Evolutionary conservation across 2,797 vertebrate species (phyloP), one percentile per base, ranked within the genome.

Genomic region (Pantherophis alleghaniensis): DNA sequence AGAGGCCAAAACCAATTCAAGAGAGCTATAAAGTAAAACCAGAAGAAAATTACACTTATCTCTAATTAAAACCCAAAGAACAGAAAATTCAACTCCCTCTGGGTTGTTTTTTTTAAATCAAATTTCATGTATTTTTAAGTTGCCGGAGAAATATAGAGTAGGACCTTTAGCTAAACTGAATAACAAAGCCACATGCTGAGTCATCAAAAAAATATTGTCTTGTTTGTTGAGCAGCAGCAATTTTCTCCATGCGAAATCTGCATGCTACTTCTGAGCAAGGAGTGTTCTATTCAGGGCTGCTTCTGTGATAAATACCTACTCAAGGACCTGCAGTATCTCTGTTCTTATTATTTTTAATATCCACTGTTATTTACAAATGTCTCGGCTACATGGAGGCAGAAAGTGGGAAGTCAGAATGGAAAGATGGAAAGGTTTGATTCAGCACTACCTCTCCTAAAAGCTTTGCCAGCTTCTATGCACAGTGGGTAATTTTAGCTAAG

Each of bases 11-110:
- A 5, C 63, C 37, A 16, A 24, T 57, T 74, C 7, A 51, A 87
- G 86, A 87, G 37, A 24, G 37, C 37, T 87, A 56, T 87, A 42
- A 42, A 66, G 90, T 61, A 18, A 86, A 53, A 91, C 24, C 13
- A 63, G 18, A 91, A 91, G 42, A 47, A 37, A 93, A 1, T 5
- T 32, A 9, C 91, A 26, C 1, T 63, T 42, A 55, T 28, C 1
- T 79, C 93, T 90, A 94, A 95, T 74, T 13, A 87, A 28, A 89
- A 20, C 57, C 59, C 22, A 16, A 16, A 61, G 7, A 47, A n/a
- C 4, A 10, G 42, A 20, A 59, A 59, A 47, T 13, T 60, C n/a
- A 4, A 51, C 57, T 93, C 51, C 86, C 32, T 13, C 74, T 1
- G 1, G 28, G 2, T 1, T 24, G 20, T 91, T 93, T 37, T 88